phyloP scores from a whole-genome alignment of 2,113 vertebrate species.

The Pavo muticus region DNA sequence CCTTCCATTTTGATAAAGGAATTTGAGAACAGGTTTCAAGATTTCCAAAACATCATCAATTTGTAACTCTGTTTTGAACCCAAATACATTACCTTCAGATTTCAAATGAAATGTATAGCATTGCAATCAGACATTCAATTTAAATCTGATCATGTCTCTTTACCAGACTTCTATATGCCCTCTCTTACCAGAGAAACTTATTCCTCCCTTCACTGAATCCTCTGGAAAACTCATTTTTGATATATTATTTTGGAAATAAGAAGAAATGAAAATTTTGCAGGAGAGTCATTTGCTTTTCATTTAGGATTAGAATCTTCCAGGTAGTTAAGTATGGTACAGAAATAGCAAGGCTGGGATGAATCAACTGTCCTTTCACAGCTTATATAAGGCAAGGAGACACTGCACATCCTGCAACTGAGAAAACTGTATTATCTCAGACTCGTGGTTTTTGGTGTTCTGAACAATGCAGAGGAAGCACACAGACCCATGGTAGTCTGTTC shows the following conservation, averaged over 20 bases:
- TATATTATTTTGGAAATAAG: background rate
- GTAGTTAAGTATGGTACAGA: background rate
- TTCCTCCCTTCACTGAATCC: background rate
- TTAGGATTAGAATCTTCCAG: conserved; percentile 1
- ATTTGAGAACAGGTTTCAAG: too few species aligned
- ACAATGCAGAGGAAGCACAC: background rate
- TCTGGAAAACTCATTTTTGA: background rate
- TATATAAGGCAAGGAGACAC: background rate
- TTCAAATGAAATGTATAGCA: too few species aligned
- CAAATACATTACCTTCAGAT: too few species aligned
- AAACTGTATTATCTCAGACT: background rate
- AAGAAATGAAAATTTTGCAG: background rate
- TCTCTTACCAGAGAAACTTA: background rate
- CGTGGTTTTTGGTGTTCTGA: background rate
- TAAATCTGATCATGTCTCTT: too few species aligned
- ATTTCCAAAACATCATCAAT: too few species aligned
- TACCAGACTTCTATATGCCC: too few species aligned
- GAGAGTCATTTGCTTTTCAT: background rate
- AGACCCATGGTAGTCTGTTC: background rate
- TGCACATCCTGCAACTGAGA: background rate
- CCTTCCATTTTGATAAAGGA: too few species aligned
- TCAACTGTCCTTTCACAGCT: background rate
- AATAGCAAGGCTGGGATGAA: background rate
- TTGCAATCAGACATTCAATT: too few species aligned
- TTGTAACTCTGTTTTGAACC: too few species aligned